Evolutionary conservation across 2,113 vertebrate genomes (phyloP).

Genomic region (Otis tarda): DNA sequence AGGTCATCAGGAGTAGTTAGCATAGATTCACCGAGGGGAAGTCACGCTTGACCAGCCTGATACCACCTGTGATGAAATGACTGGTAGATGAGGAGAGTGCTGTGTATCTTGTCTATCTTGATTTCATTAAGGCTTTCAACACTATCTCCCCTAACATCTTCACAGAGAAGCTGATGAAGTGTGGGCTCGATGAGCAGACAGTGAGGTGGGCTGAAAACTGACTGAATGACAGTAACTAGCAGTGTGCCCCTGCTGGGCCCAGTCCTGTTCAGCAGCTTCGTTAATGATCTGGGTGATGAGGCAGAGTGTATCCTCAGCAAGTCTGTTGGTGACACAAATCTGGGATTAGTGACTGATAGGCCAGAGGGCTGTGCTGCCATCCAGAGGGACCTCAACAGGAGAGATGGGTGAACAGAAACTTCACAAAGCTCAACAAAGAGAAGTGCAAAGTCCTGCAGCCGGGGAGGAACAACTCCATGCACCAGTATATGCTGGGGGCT

Average conservation of each 20-base stretch:
- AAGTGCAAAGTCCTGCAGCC: neutral
- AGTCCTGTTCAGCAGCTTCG: neutral
- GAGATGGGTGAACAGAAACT: neutral
- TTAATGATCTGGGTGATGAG: neutral
- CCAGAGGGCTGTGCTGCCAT: neutral
- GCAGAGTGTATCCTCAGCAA: no score
- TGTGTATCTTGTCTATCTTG: neutral
- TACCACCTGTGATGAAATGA: neutral
- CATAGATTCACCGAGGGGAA: neutral
- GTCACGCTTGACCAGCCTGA: neutral
- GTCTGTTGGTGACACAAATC: neutral
- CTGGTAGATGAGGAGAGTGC: neutral
- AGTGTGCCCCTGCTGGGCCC: neutral
- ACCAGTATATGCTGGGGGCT: neutral
- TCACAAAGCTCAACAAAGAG: neutral
- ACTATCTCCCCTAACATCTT: neutral
- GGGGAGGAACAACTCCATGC: rapidly evolving
- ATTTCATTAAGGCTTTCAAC: neutral
- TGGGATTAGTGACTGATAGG: neutral
- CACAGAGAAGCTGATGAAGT: neutral
- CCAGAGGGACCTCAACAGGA: neutral
- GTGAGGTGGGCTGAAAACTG: neutral
- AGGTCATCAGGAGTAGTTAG: neutral
- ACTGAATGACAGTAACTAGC: neutral
- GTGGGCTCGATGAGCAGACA: neutral